Evolutionary conservation across 2,888 invertebrate genomes (phyloP).

Genomic region (Amphipoea lucens): DNA sequence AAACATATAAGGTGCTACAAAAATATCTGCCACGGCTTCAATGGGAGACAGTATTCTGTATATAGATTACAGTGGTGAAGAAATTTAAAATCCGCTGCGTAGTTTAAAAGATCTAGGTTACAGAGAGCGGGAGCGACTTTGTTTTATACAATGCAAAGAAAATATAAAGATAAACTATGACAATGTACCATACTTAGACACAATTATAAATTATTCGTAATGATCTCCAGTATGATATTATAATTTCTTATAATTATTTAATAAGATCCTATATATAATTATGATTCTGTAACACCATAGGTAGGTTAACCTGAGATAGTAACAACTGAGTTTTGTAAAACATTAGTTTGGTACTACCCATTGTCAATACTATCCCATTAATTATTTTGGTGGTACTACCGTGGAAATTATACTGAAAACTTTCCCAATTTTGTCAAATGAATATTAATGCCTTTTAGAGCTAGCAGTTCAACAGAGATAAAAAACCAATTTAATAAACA

Average conservation of each 20-base stretch:
- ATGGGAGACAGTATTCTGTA: too few species aligned
- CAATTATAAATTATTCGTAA: not conserved
- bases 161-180: not conserved
- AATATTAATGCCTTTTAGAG: not conserved
- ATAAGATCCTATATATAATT: not conserved
- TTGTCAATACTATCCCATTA: not conserved
- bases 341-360: not conserved
- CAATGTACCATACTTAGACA: not conserved
- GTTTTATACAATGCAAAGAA: too few species aligned
- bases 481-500: conserved; percentile 26
- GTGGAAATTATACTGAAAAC: not conserved
- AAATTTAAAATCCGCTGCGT: too few species aligned
- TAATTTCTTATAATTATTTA: not conserved
- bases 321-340: not conserved
- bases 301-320: not conserved
- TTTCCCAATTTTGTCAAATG: not conserved
- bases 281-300: not conserved
- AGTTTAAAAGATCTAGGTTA: too few species aligned
- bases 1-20: not conserved
- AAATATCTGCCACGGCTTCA: too few species aligned
- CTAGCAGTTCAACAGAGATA: too few species aligned
- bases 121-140: too few species aligned
- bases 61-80: too few species aligned
- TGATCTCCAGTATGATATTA: not conserved
- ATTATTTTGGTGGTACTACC: not conserved